Conservation (phyloP, 2,888 invertebrate genomes). For the Netelia virgata region DNA sequence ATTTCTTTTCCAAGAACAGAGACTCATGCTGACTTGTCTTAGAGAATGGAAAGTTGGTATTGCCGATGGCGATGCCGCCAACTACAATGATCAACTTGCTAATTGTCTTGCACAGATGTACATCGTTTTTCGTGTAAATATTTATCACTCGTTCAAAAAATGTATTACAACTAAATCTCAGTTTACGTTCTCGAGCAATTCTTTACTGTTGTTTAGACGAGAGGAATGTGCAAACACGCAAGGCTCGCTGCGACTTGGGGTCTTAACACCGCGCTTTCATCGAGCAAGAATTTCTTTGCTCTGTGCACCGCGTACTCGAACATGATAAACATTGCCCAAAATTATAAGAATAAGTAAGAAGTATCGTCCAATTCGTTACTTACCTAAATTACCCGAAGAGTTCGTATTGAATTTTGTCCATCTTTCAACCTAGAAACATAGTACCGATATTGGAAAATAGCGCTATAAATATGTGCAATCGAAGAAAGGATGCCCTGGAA, state of each 20-base stretch:
- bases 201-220: constrained; percentile 70
- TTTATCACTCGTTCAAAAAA: neutral
- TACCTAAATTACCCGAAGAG: too few species aligned
- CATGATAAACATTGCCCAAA: constrained; percentile 84
- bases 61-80: constrained; percentile 80
- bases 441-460: constrained; percentile 83
- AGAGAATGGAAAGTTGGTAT: constrained; percentile 75
- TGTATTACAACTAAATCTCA: neutral
- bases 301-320: constrained; percentile 87
- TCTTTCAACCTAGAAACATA: constrained; percentile 71
- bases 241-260: constrained; percentile 87
- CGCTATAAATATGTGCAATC: constrained; percentile 83
- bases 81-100: constrained; percentile 85
- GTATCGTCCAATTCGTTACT: neutral
- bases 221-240: constrained; percentile 84
- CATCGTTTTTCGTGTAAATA: constrained; percentile 82
- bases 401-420: too few species aligned
- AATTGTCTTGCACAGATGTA: constrained; percentile 84
- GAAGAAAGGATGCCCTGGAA: constrained; percentile 82
- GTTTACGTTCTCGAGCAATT: neutral
- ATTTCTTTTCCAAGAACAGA: constrained; percentile 78
- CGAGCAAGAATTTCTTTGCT: constrained; percentile 86
- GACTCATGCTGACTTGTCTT: constrained; percentile 79
- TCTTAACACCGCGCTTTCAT: constrained; percentile 86
- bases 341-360: constrained; percentile 76